A percentile compares a stretch with the other conserved stretches of the same genome.
phyloP scores from a whole-genome alignment of 2,113 vertebrate genomes.

The Irena cyanogastra region DNA sequence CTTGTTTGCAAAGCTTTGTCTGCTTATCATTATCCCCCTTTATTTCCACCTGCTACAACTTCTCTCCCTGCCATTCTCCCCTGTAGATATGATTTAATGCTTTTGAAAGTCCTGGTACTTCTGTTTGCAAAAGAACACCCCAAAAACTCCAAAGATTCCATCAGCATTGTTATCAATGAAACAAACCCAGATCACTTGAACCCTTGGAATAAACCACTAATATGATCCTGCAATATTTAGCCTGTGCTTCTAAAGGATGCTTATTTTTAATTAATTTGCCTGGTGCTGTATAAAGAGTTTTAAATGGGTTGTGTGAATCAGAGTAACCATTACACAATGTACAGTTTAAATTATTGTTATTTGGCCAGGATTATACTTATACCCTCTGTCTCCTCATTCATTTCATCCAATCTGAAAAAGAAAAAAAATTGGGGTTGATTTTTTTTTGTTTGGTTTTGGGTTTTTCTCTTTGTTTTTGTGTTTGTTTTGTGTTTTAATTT shows the following conservation, averaged over 20 bases:
- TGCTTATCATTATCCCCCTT: background rate
- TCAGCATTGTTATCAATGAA: background rate
- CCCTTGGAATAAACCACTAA: background rate
- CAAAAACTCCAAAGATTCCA: background rate
- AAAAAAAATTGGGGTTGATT: background rate
- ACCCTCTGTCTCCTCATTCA: background rate
- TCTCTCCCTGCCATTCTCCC: background rate
- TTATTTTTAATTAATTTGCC: slow-evolving; percentile 23
- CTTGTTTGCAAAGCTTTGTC: background rate
- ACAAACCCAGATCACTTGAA: background rate
- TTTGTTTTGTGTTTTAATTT: background rate
- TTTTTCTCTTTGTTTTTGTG: background rate
- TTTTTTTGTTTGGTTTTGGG: background rate
- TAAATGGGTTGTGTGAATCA: background rate
- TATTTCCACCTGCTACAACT: background rate
- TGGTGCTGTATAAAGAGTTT: background rate
- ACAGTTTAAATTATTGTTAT: background rate
- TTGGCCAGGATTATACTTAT: background rate
- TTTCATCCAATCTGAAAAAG: background rate
- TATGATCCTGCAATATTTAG: background rate
- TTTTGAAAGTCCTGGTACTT: background rate
- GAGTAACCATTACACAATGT: background rate
- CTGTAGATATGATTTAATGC: background rate
- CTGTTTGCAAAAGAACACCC: background rate
- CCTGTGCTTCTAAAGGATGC: background rate